Evolutionary conservation across 2,113 vertebrate genomes (phyloP).

Genomic region (Odobenus rosmarus): DNA sequence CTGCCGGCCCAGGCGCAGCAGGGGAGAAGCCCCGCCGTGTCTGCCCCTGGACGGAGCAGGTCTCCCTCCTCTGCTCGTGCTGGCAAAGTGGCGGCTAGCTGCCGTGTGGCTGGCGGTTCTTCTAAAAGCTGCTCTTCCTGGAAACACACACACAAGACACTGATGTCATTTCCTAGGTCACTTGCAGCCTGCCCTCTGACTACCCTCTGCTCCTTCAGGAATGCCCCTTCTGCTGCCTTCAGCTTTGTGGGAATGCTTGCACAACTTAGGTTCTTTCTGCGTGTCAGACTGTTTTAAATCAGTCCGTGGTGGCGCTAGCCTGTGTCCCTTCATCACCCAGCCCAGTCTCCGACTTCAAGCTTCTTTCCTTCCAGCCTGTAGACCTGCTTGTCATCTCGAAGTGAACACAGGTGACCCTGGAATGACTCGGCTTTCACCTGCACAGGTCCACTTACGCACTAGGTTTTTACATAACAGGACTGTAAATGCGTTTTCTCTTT

Average conservation of each 20-base stretch:
- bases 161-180: fast-evolving
- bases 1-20: fast-evolving
- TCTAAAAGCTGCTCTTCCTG: background rate
- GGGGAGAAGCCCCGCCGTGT: fast-evolving
- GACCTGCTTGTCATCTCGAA: background rate
- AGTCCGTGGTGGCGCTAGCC: background rate
- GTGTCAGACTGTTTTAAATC: background rate
- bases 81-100: fast-evolving
- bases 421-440: background rate
- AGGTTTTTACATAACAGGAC: no score
- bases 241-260: fast-evolving
- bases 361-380: background rate
- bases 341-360: background rate
- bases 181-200: fast-evolving
- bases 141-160: background rate
- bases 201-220: fast-evolving
- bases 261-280: background rate
- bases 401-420: background rate
- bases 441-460: fast-evolving
- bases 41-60: background rate
- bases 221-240: fast-evolving
- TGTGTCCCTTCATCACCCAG: background rate
- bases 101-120: fast-evolving
- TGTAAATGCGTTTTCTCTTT: background rate
- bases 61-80: fast-evolving